Percentiles rank a stretch among this genome's conserved stretches.
Conservation (phyloP, 2,797 vertebrate species). For the Bryconaethiops microstoma region DNA sequence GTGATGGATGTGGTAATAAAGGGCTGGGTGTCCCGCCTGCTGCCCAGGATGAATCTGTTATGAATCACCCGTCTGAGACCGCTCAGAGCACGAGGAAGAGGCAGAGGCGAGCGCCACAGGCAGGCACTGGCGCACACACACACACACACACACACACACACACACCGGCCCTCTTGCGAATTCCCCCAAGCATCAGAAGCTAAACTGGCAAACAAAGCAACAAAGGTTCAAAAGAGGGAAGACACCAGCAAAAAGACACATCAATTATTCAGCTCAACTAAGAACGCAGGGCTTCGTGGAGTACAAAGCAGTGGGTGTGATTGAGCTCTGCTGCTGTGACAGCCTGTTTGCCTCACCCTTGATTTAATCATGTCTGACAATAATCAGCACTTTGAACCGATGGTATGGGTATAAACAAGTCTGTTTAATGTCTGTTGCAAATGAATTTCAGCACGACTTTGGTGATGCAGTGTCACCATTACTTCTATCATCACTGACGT, state of each 20-base stretch:
- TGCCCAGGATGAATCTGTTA: constrained; percentile 77
- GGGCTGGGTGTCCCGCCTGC: constrained; percentile 81
- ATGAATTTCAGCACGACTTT: constrained; percentile 10
- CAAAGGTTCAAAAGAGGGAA: constrained; percentile 25
- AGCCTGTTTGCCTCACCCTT: constrained; percentile 39
- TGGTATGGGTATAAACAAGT: constrained; percentile 11
- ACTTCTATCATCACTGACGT: background rate
- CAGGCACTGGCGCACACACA: background rate
- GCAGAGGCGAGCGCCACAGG: constrained; percentile 26
- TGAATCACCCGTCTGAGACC: constrained; percentile 79
- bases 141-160: background rate
- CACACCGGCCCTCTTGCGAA: background rate
- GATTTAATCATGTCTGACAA: constrained; percentile 46
- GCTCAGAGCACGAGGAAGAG: constrained; percentile 60
- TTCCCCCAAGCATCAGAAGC: constrained; percentile 30
- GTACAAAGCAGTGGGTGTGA: constrained; percentile 35
- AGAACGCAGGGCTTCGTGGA: constrained; percentile 29
- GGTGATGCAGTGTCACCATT: background rate
- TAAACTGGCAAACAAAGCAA: constrained; percentile 39
- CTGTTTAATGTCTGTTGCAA: background rate
- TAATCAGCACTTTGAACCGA: constrained; percentile 20
- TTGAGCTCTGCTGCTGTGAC: constrained; percentile 19
- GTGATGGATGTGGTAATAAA: constrained; percentile 85
- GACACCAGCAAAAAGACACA: constrained; percentile 28
- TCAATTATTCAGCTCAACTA: constrained; percentile 42